Evolutionary conservation across 2,888 invertebrate genomes (phyloP).

Genomic region (Drosophila emarginata): DNA sequence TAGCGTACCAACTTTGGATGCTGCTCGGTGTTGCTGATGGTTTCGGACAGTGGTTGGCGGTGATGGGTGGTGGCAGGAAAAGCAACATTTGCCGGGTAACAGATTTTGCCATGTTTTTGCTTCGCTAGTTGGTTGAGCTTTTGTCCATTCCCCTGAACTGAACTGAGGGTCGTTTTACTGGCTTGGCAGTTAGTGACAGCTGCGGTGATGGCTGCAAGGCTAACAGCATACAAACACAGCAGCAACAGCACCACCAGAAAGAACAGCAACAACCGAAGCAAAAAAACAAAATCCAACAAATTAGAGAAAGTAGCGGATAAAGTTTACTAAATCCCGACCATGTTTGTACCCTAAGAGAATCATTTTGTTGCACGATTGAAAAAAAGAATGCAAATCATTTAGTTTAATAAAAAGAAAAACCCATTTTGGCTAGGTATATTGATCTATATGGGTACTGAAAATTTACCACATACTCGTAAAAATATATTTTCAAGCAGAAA

Average conservation of each 20-base stretch:
- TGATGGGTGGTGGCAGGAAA: neutral
- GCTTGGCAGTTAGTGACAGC: constrained; percentile 73
- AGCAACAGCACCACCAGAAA: constrained; percentile 2
- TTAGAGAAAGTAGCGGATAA: neutral
- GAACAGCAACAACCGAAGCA: too few species aligned
- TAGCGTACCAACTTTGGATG: constrained; percentile 9
- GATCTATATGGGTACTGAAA: too few species aligned
- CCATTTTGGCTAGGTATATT: too few species aligned
- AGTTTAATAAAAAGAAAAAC: too few species aligned
- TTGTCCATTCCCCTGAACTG: neutral
- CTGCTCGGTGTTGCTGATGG: neutral
- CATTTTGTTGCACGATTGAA: neutral
- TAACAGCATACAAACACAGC: neutral
- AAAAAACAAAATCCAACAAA: constrained; percentile 3
- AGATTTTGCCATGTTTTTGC: constrained; percentile 54
- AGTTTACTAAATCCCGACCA: neutral
- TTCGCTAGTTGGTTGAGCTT: constrained; percentile 25
- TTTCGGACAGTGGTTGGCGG: constrained; percentile 13
- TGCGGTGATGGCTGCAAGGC: constrained; percentile 51
- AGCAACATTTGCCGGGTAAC: constrained; percentile 36
- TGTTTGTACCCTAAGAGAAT: neutral
- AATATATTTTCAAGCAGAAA: too few species aligned
- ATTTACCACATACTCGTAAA: too few species aligned
- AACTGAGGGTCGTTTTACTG: constrained; percentile 24
- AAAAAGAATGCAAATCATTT: too few species aligned